Evolutionary conservation across 1,140 invertebrate species (phyloP).

Genomic region (Trigoniulus corallinus): DNA sequence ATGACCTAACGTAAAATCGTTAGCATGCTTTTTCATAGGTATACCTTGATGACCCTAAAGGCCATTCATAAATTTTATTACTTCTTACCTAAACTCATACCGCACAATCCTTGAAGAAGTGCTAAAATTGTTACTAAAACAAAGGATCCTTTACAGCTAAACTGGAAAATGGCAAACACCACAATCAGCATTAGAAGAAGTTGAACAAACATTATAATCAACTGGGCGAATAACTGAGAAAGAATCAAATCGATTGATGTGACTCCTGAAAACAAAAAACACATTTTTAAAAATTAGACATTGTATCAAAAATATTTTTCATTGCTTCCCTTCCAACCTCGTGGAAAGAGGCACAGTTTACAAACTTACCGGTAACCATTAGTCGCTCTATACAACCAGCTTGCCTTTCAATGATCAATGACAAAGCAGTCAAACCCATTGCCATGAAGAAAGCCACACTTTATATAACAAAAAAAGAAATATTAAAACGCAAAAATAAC

Average conservation of each 20-base stretch:
- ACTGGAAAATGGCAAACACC: not conserved
- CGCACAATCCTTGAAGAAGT: not conserved
- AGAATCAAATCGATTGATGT: not conserved
- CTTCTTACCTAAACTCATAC: not conserved
- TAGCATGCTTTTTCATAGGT: too few relatives aligned
- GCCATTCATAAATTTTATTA: too few relatives aligned
- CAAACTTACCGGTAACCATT: not conserved
- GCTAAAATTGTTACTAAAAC: not conserved
- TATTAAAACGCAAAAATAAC: too few relatives aligned
- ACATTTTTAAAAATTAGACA: not conserved
- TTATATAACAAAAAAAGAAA: not conserved
- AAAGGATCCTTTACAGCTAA: not conserved
- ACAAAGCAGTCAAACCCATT: not conserved
- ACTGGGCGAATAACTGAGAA: not conserved
- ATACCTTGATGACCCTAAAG: too few relatives aligned
- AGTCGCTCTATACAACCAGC: not conserved
- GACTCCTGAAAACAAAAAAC: not conserved
- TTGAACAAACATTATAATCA: not conserved
- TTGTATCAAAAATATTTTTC: too few relatives aligned
- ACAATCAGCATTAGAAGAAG: not conserved
- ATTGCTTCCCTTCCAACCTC: too few relatives aligned
- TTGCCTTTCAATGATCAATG: not conserved
- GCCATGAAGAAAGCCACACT: not conserved
- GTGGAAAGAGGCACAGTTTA: too few relatives aligned
- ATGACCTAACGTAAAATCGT: too few relatives aligned